Conservation (phyloP, 2,113 vertebrate species). For the Prochilodus magdalenae region DNA sequence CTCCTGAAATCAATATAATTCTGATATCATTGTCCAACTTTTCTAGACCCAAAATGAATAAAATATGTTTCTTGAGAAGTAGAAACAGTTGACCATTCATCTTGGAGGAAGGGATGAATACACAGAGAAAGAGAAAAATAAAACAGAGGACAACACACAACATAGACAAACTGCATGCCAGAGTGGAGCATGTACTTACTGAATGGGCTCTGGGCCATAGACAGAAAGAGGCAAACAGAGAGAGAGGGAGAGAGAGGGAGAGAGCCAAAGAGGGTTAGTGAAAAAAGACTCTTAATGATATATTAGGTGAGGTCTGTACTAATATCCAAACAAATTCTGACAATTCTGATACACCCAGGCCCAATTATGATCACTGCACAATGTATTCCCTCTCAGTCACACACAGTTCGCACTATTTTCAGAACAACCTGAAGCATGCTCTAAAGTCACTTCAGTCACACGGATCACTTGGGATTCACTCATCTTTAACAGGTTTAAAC, state of each 20-base stretch:
- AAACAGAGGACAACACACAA: slow-evolving; percentile 59
- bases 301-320: slow-evolving; percentile 15
- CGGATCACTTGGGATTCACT: neutral
- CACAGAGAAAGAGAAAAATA: slow-evolving; percentile 39
- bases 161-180: slow-evolving; percentile 54
- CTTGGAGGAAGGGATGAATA: slow-evolving; percentile 27
- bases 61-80: slow-evolving; percentile 17
- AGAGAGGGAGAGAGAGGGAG: slow-evolving; percentile 57
- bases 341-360: neutral
- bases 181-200: slow-evolving; percentile 77
- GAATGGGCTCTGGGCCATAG: slow-evolving; percentile 69
- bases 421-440: neutral
- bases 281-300: slow-evolving; percentile 35
- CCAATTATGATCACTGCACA: neutral
- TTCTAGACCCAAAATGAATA: neutral
- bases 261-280: slow-evolving; percentile 67
- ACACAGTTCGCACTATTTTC: neutral
- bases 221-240: slow-evolving; percentile 67
- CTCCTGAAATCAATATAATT: too few species aligned
- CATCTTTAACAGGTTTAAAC: neutral
- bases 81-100: slow-evolving; percentile 13
- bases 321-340: slow-evolving; percentile 8
- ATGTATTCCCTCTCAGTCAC: neutral
- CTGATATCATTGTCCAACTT: too few species aligned
- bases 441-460: neutral